Percentiles rank a stretch among this genome's conserved stretches.
Evolutionary conservation across 2,797 vertebrate species (phyloP).

Genomic region (Threskiornis aethiopicus): DNA sequence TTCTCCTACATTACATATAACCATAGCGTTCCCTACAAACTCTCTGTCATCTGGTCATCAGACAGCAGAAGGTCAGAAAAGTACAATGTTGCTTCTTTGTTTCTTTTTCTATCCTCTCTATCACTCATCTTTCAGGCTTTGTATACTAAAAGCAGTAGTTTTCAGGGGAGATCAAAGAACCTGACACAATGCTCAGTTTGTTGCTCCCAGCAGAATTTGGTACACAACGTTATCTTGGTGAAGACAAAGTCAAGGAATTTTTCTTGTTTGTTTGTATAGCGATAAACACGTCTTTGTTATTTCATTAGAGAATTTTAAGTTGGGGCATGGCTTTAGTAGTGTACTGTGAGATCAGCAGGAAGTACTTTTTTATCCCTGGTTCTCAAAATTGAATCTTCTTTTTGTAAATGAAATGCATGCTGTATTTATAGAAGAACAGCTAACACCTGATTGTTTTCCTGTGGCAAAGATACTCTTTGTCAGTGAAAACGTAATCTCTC

Average conservation of each 20-base stretch:
- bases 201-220: constrained; percentile 18
- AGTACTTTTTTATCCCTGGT: background rate
- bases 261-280: constrained; percentile 5
- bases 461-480: background rate
- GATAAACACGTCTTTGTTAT: background rate
- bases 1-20: background rate
- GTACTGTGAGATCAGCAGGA: background rate
- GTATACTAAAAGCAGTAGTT: background rate
- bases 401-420: background rate
- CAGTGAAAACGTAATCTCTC: background rate
- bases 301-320: constrained; percentile 25
- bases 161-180: constrained; percentile 41
- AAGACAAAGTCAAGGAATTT: constrained; percentile 51
- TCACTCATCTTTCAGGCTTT: constrained; percentile 25
- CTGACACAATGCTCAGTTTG: background rate
- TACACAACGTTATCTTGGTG: background rate
- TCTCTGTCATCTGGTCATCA: background rate
- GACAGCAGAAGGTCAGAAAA: background rate
- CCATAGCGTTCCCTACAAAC: background rate
- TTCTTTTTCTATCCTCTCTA: background rate
- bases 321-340: background rate
- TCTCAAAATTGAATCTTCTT: background rate
- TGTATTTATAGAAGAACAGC: background rate
- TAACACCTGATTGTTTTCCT: background rate
- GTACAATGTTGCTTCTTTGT: background rate